Percentiles rank a stretch among this genome's conserved stretches.
Conservation (phyloP, 2,888 invertebrate species). For the Slavum lentiscoides region DNA sequence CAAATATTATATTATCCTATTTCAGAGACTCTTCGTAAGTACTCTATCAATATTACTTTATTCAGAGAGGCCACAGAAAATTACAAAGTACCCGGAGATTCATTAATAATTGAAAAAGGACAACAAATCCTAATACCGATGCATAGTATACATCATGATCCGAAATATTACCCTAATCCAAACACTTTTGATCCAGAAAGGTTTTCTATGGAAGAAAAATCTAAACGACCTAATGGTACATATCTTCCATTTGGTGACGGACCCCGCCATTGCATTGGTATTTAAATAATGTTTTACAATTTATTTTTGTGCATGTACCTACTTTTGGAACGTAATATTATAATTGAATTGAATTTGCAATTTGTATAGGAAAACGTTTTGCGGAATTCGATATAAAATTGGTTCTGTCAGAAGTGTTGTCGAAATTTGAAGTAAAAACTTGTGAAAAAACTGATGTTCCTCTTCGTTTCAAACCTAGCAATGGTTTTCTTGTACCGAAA, state of each 20-base stretch:
- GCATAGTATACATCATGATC: constrained; percentile 59
- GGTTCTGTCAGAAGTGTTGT: background rate
- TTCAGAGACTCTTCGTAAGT: constrained; percentile 59
- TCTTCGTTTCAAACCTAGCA: background rate
- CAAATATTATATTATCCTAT: background rate
- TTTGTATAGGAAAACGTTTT: background rate
- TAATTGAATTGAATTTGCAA: background rate
- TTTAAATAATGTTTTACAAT: background rate
- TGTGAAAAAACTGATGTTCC: constrained; percentile 2
- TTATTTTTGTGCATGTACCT: too few relatives aligned
- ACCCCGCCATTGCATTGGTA: constrained; percentile 60
- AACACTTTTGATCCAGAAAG: constrained; percentile 61
- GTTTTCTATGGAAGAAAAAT: constrained; percentile 59
- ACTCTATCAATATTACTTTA: constrained; percentile 60
- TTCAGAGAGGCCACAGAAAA: constrained; percentile 58
- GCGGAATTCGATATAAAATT: too few relatives aligned
- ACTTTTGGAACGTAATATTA: too few relatives aligned
- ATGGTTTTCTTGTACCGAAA: background rate
- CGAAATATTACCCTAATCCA: too few relatives aligned
- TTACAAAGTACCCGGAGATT: constrained; percentile 57
- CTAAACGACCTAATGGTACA: constrained; percentile 55
- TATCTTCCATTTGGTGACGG: constrained; percentile 60
- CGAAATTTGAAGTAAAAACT: background rate
- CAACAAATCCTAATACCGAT: constrained; percentile 58
- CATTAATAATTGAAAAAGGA: constrained; percentile 58